Evolutionary conservation across 2,113 vertebrate species (phyloP).

Genomic region (Turdus rufiventris): DNA sequence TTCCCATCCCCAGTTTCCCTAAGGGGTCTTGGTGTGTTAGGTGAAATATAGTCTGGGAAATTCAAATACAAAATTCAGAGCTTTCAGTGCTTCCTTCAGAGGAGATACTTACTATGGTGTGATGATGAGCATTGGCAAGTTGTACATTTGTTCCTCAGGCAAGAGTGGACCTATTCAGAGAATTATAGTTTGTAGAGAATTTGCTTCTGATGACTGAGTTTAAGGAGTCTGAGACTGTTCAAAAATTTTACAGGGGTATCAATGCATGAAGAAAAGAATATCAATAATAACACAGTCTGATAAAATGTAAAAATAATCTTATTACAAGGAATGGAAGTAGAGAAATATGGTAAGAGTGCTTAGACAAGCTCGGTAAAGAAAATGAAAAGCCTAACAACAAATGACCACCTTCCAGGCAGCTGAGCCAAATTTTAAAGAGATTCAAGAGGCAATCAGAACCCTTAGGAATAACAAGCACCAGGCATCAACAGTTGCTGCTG

Average conservation of each 20-base stretch:
- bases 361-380: background rate
- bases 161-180: background rate
- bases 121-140: background rate
- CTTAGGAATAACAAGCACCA: constrained; percentile 35
- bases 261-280: background rate
- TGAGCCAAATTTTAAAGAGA: constrained; percentile 26
- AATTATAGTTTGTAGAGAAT: background rate
- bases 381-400: constrained; percentile 27
- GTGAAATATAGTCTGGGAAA: background rate
- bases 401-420: constrained; percentile 8
- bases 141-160: background rate
- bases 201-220: background rate
- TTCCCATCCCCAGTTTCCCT: background rate
- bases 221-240: background rate
- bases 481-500: background rate
- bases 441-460: constrained; percentile 31
- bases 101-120: background rate
- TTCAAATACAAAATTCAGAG: background rate
- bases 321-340: background rate
- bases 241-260: background rate
- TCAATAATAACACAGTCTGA: background rate
- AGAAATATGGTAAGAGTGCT: background rate
- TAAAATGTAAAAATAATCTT: background rate
- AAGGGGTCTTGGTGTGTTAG: background rate
- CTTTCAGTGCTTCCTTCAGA: background rate